Evolutionary conservation across 2,797 vertebrate species (phyloP).

Genomic region (Chelmon rostratus): DNA sequence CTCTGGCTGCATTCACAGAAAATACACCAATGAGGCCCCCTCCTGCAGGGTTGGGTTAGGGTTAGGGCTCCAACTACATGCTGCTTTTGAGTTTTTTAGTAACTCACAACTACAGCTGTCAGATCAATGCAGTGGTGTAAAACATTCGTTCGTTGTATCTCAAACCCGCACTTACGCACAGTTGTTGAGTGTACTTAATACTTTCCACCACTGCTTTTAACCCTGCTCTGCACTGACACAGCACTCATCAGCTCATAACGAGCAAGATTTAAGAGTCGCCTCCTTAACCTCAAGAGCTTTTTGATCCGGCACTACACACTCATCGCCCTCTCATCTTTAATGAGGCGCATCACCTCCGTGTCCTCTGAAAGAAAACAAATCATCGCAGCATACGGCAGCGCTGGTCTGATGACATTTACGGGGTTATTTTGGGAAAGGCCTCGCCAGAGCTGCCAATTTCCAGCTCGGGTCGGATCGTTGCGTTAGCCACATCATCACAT

Average conservation of each 20-base stretch:
- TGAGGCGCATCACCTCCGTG: constrained; percentile 58
- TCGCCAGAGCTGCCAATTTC: constrained; percentile 58
- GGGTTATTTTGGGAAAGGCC: constrained; percentile 71
- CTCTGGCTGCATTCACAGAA: too few relatives aligned
- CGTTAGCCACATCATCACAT: constrained; percentile 50
- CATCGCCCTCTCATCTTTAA: constrained; percentile 64
- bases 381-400: constrained; percentile 27
- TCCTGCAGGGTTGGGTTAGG: too few relatives aligned
- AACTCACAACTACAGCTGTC: neutral
- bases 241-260: constrained; percentile 56
- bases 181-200: neutral
- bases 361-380: constrained; percentile 55
- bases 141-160: neutral
- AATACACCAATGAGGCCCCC: too few relatives aligned
- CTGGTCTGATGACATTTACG: constrained; percentile 67
- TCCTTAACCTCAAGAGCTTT: constrained; percentile 63
- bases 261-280: constrained; percentile 27
- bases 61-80: too few relatives aligned
- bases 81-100: neutral
- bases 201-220: constrained; percentile 2
- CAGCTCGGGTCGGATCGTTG: constrained; percentile 56
- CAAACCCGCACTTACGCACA: neutral
- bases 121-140: neutral
- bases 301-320: constrained; percentile 48
- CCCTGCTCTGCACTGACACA: constrained; percentile 53